Percentiles rank a stretch among this genome's conserved stretches.
phyloP scores from a whole-genome alignment of 1,140 invertebrate species.

The Neocloeon triangulifer region DNA sequence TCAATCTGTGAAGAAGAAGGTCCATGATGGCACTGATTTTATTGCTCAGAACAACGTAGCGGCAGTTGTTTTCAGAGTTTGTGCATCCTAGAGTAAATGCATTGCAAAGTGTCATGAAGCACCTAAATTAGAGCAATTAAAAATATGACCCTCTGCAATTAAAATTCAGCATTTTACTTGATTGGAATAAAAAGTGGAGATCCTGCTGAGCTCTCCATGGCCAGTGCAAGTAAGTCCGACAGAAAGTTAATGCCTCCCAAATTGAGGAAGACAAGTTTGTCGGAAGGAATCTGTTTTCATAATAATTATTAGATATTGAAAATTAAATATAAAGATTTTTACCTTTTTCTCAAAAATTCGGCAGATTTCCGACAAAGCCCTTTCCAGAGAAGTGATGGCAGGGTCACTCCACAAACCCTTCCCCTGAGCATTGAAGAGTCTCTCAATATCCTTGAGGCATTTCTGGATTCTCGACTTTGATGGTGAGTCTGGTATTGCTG shows the following conservation, averaged over 20 bases:
- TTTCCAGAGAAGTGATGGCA: slow-evolving; percentile 29
- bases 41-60: slow-evolving; percentile 43
- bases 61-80: slow-evolving; percentile 29
- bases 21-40: slow-evolving; percentile 40
- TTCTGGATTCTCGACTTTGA: slow-evolving; percentile 34
- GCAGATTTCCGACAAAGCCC: slow-evolving; percentile 33
- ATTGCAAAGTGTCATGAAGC: slow-evolving; percentile 31
- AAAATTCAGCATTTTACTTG: slow-evolving; percentile 29
- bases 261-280: slow-evolving; percentile 26
- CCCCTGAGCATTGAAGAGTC: slow-evolving; percentile 26
- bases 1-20: slow-evolving; percentile 36
- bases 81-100: slow-evolving; percentile 30
- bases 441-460: slow-evolving; percentile 35
- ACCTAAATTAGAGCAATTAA: slow-evolving; percentile 22
- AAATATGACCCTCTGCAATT: slow-evolving; percentile 2
- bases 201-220: slow-evolving; percentile 12
- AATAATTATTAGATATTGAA: too few species aligned
- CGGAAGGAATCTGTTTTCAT: slow-evolving; percentile 18
- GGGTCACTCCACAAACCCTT: slow-evolving; percentile 33
- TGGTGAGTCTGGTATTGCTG: slow-evolving; percentile 20
- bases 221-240: slow-evolving; percentile 16
- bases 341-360: slow-evolving; percentile 33
- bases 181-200: slow-evolving; percentile 22
- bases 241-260: slow-evolving; percentile 29
- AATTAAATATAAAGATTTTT: too few species aligned